Conservation (phyloP, 1,140 invertebrate genomes). For the Aphidius ervi region DNA sequence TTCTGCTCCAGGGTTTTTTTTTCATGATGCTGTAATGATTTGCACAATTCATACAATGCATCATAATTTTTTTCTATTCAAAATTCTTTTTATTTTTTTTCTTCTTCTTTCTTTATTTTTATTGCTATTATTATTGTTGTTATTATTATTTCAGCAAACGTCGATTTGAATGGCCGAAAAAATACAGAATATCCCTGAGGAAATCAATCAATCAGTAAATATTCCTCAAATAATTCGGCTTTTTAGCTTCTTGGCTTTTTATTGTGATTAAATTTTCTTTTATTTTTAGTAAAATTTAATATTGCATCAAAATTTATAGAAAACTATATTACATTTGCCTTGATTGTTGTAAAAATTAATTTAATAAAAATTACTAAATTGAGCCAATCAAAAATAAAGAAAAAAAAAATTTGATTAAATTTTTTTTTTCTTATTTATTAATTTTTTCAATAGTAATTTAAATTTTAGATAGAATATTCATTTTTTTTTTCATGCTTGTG, state of each 20-base stretch:
- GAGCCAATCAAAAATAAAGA: no score
- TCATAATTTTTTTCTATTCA: not conserved
- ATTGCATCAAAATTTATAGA: not conserved
- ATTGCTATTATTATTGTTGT: constrained; percentile 7
- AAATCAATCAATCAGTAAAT: constrained; percentile 30
- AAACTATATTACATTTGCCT: no score
- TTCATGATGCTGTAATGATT: no score
- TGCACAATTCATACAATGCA: no score
- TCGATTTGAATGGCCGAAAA: constrained; percentile 26
- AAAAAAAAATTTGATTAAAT: no score
- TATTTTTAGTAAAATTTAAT: not conserved
- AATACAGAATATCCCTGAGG: constrained; percentile 30
- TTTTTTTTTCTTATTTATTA: no score
- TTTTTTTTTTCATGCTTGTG: no score
- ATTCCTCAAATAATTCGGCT: constrained; percentile 14
- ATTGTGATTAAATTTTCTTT: not conserved
- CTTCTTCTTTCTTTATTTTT: constrained; percentile 4
- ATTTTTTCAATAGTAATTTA: no score
- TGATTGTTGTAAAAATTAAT: no score
- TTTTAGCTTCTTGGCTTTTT: constrained; percentile 5
- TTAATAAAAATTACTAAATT: no score
- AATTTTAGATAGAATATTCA: no score
- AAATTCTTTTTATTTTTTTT: constrained; percentile 5
- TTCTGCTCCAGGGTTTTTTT: not conserved
- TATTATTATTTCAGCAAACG: constrained; percentile 25